phyloP scores from a whole-genome alignment of 2,888 invertebrate genomes.

The Dermolepida albohirtum region DNA sequence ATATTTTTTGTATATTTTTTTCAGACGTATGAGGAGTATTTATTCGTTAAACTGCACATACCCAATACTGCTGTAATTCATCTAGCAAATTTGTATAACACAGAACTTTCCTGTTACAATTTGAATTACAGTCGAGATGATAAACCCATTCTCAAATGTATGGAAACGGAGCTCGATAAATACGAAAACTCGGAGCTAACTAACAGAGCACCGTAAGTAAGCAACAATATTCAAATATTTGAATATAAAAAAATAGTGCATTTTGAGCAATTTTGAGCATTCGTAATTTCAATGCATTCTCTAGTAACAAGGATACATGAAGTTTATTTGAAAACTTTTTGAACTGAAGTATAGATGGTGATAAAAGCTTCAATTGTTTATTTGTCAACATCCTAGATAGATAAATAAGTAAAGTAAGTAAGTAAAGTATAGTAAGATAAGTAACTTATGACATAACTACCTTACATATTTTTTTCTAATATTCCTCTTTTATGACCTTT shows the following conservation, averaged over 20 bases:
- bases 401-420: too few relatives aligned
- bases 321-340: too few relatives aligned
- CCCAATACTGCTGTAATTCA: slow-evolving; percentile 51
- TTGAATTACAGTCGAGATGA: slow-evolving; percentile 23
- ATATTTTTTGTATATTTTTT: slow-evolving; percentile 18
- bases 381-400: too few relatives aligned
- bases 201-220: slow-evolving; percentile 54
- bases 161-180: slow-evolving; percentile 47
- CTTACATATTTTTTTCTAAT: too few relatives aligned
- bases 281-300: too few relatives aligned
- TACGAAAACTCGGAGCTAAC: slow-evolving; percentile 40
- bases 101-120: slow-evolving; percentile 51
- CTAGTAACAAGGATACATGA: too few relatives aligned
- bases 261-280: too few relatives aligned
- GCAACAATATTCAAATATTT: slow-evolving; percentile 3
- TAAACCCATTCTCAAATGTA: neutral
- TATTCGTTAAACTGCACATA: slow-evolving; percentile 60
- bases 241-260: neutral
- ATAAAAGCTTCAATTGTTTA: too few relatives aligned
- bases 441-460: too few relatives aligned
- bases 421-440: too few relatives aligned
- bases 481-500: too few relatives aligned
- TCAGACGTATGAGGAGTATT: slow-evolving; percentile 51
- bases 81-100: slow-evolving; percentile 51
- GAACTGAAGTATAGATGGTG: too few relatives aligned